Evolutionary conservation across 2,113 vertebrate genomes (phyloP).

Genomic region (Gopherus flavomarginatus): DNA sequence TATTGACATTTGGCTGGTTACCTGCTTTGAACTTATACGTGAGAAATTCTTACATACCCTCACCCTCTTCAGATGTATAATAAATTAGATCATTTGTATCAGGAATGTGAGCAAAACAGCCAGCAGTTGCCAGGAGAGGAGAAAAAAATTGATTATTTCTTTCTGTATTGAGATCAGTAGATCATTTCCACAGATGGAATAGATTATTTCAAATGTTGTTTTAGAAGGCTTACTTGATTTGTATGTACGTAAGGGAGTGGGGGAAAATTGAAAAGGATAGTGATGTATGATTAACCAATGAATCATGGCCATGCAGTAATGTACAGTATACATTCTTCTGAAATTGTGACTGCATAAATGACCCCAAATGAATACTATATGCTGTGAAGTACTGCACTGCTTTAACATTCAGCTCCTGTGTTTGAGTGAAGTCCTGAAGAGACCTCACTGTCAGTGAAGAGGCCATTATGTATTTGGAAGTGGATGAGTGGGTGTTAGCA

Average conservation of each 20-base stretch:
- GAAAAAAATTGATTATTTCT: background rate
- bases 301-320: background rate
- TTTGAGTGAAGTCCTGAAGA: background rate
- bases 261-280: background rate
- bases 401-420: background rate
- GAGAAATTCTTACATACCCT: background rate
- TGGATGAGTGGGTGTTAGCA: background rate
- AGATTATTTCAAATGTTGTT: background rate
- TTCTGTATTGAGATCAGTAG: background rate
- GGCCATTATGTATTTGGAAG: background rate
- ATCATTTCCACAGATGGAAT: background rate
- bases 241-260: background rate
- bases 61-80: background rate
- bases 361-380: background rate
- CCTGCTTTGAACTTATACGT: background rate
- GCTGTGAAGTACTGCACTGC: background rate
- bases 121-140: background rate
- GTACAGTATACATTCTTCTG: background rate
- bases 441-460: background rate
- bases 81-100: background rate
- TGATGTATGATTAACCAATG: background rate
- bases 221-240: background rate
- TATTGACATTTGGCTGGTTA: background rate
- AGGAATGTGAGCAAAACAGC: background rate
- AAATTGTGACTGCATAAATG: background rate